Conservation (phyloP, 2,113 vertebrate species). For the Planiliza haematocheilus region DNA sequence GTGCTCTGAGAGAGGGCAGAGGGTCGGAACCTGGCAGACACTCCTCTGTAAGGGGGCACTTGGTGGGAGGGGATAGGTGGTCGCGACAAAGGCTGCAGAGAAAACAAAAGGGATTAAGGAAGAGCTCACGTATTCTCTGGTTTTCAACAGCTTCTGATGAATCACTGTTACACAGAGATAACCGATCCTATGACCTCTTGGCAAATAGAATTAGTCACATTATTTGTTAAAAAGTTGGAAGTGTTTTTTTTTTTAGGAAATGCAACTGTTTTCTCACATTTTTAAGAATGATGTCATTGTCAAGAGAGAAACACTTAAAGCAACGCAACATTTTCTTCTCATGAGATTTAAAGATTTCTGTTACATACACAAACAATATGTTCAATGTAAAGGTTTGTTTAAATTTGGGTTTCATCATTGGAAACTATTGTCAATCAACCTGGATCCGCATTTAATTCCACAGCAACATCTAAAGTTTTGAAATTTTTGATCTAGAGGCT, state of each 20-base stretch:
- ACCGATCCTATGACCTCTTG: background rate
- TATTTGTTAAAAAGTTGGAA: too few relatives aligned
- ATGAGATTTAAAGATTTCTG: background rate
- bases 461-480: background rate
- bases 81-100: conserved; percentile 83
- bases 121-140: conserved; percentile 1
- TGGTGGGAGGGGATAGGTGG: conserved; percentile 93
- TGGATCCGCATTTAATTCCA: background rate
- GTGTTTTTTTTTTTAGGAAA: too few relatives aligned
- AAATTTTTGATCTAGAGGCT: background rate
- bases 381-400: background rate
- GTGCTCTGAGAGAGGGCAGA: conserved; percentile 94
- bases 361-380: background rate
- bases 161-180: background rate
- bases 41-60: conserved; percentile 93
- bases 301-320: background rate
- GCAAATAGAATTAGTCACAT: too few relatives aligned
- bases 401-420: background rate
- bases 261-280: too few relatives aligned
- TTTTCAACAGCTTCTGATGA: background rate
- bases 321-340: too few relatives aligned
- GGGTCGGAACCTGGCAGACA: conserved; percentile 92
- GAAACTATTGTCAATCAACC: background rate
- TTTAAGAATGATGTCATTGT: too few relatives aligned
- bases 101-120: conserved; percentile 34